These are phyloP conservation scores for Hoplostethus mediterraneus DNA, from an alignment of 2,797 vertebrate genomes.

Conservation along the genomic window DNA sequence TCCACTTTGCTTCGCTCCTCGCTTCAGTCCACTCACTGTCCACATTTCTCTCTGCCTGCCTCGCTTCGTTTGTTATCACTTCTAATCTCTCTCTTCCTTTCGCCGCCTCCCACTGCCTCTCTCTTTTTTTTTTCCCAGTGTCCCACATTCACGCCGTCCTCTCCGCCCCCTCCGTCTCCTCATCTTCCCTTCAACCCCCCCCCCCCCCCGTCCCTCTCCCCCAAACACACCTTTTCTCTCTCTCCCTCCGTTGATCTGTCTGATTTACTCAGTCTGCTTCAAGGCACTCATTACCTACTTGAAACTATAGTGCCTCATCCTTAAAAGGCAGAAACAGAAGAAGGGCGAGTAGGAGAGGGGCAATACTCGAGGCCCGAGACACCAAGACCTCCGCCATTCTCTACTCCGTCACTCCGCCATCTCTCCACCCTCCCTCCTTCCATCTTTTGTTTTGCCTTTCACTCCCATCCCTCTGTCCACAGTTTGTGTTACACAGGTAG, in stretches of 20 bases:
- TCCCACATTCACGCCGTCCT: background rate
- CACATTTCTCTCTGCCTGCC: slow-evolving; percentile 30
- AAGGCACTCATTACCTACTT: slow-evolving; percentile 83
- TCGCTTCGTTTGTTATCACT: slow-evolving; percentile 72
- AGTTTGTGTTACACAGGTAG: slow-evolving; percentile 77
- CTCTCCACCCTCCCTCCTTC: slow-evolving; percentile 37
- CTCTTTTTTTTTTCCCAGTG: slow-evolving; percentile 10
- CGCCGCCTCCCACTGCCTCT: slow-evolving; percentile 53
- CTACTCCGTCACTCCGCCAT: background rate
- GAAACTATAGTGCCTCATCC: slow-evolving; percentile 65
- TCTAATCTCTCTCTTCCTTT: slow-evolving; percentile 71
- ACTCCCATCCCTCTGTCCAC: slow-evolving; percentile 60
- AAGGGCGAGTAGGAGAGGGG: slow-evolving; percentile 54
- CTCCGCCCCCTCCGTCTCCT: background rate
- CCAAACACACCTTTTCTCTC: slow-evolving; percentile 44
- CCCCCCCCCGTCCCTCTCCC: background rate
- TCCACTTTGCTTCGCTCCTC: slow-evolving; percentile 58
- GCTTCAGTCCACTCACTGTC: slow-evolving; percentile 15
- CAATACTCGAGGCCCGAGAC: slow-evolving; percentile 67
- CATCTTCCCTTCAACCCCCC: slow-evolving; percentile 1
- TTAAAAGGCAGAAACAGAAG: slow-evolving; percentile 85
- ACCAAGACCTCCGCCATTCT: slow-evolving; percentile 57
- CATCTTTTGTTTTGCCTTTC: slow-evolving; percentile 75
- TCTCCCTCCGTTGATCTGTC: slow-evolving; percentile 51
- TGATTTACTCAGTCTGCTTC: slow-evolving; percentile 73